Base-by-base conservation (phyloP, 2,797 vertebrate genomes). In the Phoebastria nigripes region DNA sequence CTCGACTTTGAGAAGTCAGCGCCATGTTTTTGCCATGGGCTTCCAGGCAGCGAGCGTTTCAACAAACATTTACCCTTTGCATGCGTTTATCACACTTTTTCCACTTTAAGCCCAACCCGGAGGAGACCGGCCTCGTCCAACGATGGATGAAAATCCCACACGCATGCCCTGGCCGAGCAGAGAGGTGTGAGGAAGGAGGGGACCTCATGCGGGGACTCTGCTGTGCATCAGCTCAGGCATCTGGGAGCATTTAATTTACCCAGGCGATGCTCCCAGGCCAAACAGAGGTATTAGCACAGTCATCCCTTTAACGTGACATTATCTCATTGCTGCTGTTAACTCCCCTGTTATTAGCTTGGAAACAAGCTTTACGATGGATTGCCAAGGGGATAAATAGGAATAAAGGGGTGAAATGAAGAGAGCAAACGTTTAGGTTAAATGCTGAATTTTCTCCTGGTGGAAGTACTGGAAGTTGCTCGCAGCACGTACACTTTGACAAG, bases 201-300 rank as follows among this genome's bases (percentile, higher is more conserved):
- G 55, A 82, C 41, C 16, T 49, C 65, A 33, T 24, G 42, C 20
- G 39, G 39, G 15, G 54, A 81, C 54, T 55, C 59, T 1, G 0
- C 66, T 84, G 71, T 67, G 62, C 72, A 47, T 73, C 80, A 70
- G 66, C 46, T 90, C 61, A 41, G 46, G 89, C 82, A 89, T 47
- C 59, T 69, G 74, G 47, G 88, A 95, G 58, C 55, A 12, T 89
- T 93, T 82, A 77, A 95, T 93, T 93, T 55, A 77, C 19, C 37
- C 86, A 58, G 74, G 59, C 1, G 8, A 59, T 82, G 54, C 62
- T 94, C 61, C 51, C 85, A 79, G 87, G 58, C 77, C 78, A 72
- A 96, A 91, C 69, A 93, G 87, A 88, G 39, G 39, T 35, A 67
- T 77, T 83, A 72, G 49, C 73, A 58, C 8, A 63, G 47, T 90